Base-by-base conservation (phyloP, 1,140 invertebrate species). In the Melitaea cinxia region DNA sequence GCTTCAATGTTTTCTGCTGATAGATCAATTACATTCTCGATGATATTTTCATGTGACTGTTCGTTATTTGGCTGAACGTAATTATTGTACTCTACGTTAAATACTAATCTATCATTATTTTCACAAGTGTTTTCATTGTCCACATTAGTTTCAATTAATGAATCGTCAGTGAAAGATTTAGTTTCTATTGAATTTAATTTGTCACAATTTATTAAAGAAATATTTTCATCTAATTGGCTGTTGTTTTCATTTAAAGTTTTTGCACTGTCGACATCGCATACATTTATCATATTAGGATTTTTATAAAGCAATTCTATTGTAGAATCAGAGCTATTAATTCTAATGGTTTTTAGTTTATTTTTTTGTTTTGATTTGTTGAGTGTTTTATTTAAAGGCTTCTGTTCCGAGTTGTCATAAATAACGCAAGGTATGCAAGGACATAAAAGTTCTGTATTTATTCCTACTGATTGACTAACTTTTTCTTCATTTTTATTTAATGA, bases 401-500 rank as follows among this genome's bases (percentile, higher is more conserved):
- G 58, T 45, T 82, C 78, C 17, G 50, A 24, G 53, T 60, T 75
- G 24, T 78, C 76, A 28, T 90, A 81, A 68, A 90, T 89, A 4
- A 87, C 77, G 60, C 88, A 90, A 7, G 88, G 88, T 42, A 86
- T 65, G 58, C 83, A 80, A 12, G 82, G 77, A 58, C 82, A 90
- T 42, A 85, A 55, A 17, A 91, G 68, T 68, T 88, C 85, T 15
- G 81, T 88, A 28, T 90, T 87, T 23, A 87, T 83, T 17, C 81
- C 85, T 55, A 86, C 62, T 37, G 83, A 86, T 23, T 81, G 76
- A 69, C 72, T 77, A 12, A 71, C 78, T 67, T 76, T 75, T 19
- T 78, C 67, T 35, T 47, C 59, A 50, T 54, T 64, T 7, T 52
- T 54, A 62, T 65, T 59, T 14, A 53, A 37, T 42, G 61, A 42